Conservation (phyloP, 1,140 invertebrate genomes). For the Holotrichia oblita region DNA sequence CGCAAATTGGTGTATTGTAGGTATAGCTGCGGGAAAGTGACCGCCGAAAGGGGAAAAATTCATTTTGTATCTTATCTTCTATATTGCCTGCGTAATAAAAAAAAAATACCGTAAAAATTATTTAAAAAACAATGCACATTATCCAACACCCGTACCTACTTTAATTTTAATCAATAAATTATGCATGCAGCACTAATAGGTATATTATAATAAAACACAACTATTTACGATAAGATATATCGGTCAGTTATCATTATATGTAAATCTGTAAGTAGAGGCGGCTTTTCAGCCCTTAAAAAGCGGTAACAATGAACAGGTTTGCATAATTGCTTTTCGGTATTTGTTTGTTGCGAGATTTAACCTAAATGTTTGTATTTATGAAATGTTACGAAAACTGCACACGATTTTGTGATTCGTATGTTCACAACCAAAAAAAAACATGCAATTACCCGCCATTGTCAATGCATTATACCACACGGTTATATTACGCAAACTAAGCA, state of each 20-base stretch:
- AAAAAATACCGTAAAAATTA: neutral
- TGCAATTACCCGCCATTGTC: conserved; percentile 34
- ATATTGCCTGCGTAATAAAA: conserved; percentile 26
- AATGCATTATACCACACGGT: neutral
- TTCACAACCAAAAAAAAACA: conserved; percentile 17
- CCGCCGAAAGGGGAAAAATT: conserved; percentile 73
- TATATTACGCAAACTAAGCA: neutral
- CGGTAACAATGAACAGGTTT: neutral
- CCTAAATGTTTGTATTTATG: neutral
- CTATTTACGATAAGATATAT: neutral
- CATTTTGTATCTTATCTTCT: conserved; percentile 59
- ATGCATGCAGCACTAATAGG: neutral
- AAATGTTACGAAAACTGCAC: neutral
- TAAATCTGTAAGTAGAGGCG: too few species aligned
- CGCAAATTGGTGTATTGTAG: conserved; percentile 72
- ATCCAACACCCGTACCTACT: neutral
- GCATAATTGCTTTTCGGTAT: neutral
- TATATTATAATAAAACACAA: neutral
- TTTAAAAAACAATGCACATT: neutral
- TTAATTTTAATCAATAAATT: neutral
- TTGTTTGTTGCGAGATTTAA: neutral
- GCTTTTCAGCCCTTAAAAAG: too few species aligned
- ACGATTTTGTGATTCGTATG: neutral
- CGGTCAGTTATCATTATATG: neutral
- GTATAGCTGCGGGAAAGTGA: conserved; percentile 70